A percentile compares a stretch with the other conserved stretches of the same genome.
Evolutionary conservation across 2,113 vertebrate genomes (phyloP).

Genomic region (Lophius piscatorius): DNA sequence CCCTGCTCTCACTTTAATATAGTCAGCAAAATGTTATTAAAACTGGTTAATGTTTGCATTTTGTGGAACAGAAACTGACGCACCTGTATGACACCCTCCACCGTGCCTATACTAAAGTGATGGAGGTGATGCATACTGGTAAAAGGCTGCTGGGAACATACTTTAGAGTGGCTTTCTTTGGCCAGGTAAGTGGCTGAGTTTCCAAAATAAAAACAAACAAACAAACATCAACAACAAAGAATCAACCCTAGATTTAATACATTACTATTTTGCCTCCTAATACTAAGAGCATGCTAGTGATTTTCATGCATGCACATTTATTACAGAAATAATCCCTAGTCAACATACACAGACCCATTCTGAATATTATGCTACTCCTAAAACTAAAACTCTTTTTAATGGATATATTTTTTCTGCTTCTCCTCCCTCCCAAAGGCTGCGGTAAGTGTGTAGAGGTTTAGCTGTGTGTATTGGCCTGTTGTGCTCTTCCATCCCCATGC

Average conservation of each 20-base stretch:
- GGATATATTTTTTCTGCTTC: slow-evolving; percentile 37
- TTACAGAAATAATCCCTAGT: too few relatives aligned
- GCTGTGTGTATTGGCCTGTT: slow-evolving; percentile 31
- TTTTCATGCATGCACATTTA: too few relatives aligned
- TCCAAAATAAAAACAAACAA: neutral
- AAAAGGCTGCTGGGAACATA: slow-evolving; percentile 94
- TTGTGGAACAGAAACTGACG: slow-evolving; percentile 86
- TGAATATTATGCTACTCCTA: too few relatives aligned
- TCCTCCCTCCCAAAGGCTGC: slow-evolving; percentile 87
- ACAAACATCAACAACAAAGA: too few relatives aligned
- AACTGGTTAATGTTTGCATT: neutral
- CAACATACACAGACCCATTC: too few relatives aligned
- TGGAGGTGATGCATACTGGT: slow-evolving; percentile 96
- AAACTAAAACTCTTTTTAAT: too few relatives aligned
- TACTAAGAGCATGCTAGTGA: neutral
- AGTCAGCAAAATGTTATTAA: neutral
- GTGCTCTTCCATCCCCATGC: slow-evolving; percentile 10
- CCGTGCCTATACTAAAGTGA: slow-evolving; percentile 96
- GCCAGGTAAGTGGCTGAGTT: slow-evolving; percentile 84
- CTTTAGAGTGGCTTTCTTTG: slow-evolving; percentile 98
- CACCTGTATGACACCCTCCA: slow-evolving; percentile 96
- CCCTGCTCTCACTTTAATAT: too few relatives aligned
- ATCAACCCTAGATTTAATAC: too few relatives aligned
- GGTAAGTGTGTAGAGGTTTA: slow-evolving; percentile 85
- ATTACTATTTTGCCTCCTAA: too few relatives aligned